These are phyloP conservation scores for Dreissena rostriformis DNA, from an alignment of 1,140 invertebrate species.

Conservation along the genomic window DNA sequence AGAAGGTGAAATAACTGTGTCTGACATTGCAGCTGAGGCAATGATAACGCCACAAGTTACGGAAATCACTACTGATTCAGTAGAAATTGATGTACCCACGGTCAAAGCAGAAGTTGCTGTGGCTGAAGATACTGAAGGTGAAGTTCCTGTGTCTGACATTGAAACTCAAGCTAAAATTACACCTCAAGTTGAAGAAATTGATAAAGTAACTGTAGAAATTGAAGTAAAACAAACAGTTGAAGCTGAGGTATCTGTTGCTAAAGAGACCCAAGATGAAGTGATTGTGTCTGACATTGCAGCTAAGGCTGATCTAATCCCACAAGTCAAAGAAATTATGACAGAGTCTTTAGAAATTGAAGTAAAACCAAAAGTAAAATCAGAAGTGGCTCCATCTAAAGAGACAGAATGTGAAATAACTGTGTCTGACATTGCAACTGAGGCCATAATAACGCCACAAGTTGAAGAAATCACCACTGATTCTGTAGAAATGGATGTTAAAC, in stretches of 20 bases:
- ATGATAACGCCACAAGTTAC: conserved; percentile 9
- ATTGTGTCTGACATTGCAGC: conserved; percentile 15
- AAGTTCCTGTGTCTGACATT: conserved; percentile 1
- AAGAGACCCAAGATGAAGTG: background rate
- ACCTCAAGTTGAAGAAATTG: too few species aligned
- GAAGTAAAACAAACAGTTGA: conserved; percentile 20
- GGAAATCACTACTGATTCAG: conserved; percentile 42
- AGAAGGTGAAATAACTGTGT: conserved; percentile 31
- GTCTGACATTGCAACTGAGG: conserved; percentile 19
- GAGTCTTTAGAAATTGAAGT: conserved; percentile 47
- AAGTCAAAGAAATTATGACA: conserved; percentile 42
- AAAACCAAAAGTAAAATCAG: conserved; percentile 17
- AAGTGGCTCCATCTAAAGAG: background rate
- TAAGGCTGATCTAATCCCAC: conserved; percentile 26
- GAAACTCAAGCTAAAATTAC: conserved; percentile 7
- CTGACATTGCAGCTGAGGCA: conserved; percentile 31
- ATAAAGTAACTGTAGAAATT: conserved; percentile 5
- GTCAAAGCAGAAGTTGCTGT: conserved; percentile 35
- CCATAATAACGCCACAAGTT: background rate
- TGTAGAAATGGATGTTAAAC: conserved; percentile 53
- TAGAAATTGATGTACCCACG: conserved; percentile 14
- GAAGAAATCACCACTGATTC: conserved; percentile 27
- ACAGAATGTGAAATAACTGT: background rate
- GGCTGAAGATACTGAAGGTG: conserved; percentile 27
- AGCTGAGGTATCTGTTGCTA: conserved; percentile 34